Evolutionary conservation across 2,888 invertebrate species (phyloP), one percentile per base, ranked within the genome.

Genomic region (Phragmatobia fuliginosa): DNA sequence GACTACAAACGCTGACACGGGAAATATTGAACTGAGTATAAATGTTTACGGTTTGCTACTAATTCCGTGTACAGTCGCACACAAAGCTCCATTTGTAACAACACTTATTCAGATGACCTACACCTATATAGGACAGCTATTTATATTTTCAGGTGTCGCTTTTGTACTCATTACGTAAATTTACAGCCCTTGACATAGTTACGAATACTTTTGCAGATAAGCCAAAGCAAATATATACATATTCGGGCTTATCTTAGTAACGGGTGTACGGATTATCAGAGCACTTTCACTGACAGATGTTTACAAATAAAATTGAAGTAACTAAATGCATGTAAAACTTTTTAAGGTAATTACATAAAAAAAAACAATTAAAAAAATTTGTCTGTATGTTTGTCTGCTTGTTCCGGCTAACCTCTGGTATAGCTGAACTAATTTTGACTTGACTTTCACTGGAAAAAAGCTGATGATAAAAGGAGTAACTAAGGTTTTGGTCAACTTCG

Each of bases 41-140:
- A 65, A 36, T 58, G 65, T 58, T 49, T 41, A 67, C 49, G 16
- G 28, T 49, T 11, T 25, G 45, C n/a, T 67, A 18, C 45, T 41
- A n/a, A 56, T 56, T 56, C 56, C 32, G 25, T 16, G 32, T 60
- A 66, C 58, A 60, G 25, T 59, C 59, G 59, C 7, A 11, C 18
- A 66, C 59, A 66, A 31, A 18, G 41, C 16, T 41, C 31, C 38
- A 59, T 45, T 49, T 45, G 31, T 45, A 14, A 21, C 41, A 49
- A 32, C n/a, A 32, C 2, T 60, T 18, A 21, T 21, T 45, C 41
- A 31, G 4, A 10, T 10, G 10, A 41, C 45, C 45, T 45, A 49
- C 45, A 21, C 45, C 31, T 2, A n/a, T 21, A 5, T 38, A 14
- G 3, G 1, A 25, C 25, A 52, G 8, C 10, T 7, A 18, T 28